Evolutionary conservation across 2,888 invertebrate species (phyloP), one percentile per base, ranked within the genome.

Genomic region (Hermodice carunculata): DNA sequence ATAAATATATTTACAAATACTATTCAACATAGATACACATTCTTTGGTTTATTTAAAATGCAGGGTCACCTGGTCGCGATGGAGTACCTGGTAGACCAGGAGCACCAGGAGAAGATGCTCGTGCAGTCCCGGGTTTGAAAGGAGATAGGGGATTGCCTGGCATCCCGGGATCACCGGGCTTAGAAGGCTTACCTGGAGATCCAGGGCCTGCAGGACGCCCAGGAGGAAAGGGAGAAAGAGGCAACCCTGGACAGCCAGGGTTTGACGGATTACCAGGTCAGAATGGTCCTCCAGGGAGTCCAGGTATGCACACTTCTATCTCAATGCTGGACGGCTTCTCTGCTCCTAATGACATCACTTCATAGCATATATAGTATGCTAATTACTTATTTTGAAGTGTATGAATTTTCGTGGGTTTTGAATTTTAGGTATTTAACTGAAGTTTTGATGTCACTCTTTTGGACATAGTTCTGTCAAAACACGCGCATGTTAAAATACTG

Each of bases 71-170:
- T 29, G 64, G 64, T 26, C 14, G 24, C n/a, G 28, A 22, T 19
- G 60, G 60, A 8, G 14, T 37, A 29, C 24, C 49, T 4, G 60
- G 60, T 51, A 32, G 52, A 19, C 17, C 51, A 46, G 82, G 82
- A 22, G 31, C 71, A 22, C 34, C 53, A 22, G 69, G 69, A 49
- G 42, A 48, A 19, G 5, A 29, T n/a, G n/a, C n/a, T n/a, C n/a
- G n/a, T n/a, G 69, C 66, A 22, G 40, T 52, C 8, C 51, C 64
- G 19, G 70, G 70, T 26, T 29, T 46, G 1, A 58, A 48, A 24
- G 69, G 69, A 28, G 57, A 32, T 14, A 14, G 26, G 8, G 68
- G 68, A 40, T 40, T 31, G 11, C 46, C 56, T 3, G 68, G 68
- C n/a, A 59, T 31, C 14, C 57, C 59, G 19, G 68, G 68, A 37